phyloP scores from a whole-genome alignment of 2,888 invertebrate genomes.

The Drosophila dives region DNA sequence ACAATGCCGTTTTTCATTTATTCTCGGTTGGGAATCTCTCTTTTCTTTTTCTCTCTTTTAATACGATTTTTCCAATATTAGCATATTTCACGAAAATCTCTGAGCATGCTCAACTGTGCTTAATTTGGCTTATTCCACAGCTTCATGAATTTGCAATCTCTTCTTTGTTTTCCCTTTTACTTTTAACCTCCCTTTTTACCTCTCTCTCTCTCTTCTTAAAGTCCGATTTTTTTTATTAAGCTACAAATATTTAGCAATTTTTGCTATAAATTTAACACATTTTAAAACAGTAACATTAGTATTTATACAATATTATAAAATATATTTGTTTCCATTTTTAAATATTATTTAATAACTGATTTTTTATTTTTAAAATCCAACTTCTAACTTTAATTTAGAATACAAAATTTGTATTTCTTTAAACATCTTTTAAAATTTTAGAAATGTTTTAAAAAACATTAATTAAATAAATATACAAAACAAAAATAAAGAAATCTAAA shows the following conservation, averaged over 20 bases:
- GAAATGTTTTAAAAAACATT: accelerated
- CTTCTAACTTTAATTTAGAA: neutral
- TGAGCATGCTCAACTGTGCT: neutral
- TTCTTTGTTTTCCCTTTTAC: neutral
- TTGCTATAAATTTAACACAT: no score
- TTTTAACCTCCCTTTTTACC: neutral
- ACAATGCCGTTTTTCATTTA: neutral
- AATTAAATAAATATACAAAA: neutral
- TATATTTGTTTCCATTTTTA: neutral
- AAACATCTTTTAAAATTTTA: neutral
- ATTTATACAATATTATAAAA: neutral
- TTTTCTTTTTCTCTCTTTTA: neutral
- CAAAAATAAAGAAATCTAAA: neutral
- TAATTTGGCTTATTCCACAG: neutral
- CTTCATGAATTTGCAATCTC: neutral
- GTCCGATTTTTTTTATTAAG: neutral
- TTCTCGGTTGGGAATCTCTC: neutral
- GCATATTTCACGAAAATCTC: neutral
- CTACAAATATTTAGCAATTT: neutral
- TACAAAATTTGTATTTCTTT: neutral
- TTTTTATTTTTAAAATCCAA: neutral
- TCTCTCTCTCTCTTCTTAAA: neutral
- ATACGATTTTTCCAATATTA: neutral
- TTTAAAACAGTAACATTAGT: neutral
- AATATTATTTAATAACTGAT: neutral